Conservation (phyloP, 2,888 invertebrate genomes). For the Lacanobia wlatinum region DNA sequence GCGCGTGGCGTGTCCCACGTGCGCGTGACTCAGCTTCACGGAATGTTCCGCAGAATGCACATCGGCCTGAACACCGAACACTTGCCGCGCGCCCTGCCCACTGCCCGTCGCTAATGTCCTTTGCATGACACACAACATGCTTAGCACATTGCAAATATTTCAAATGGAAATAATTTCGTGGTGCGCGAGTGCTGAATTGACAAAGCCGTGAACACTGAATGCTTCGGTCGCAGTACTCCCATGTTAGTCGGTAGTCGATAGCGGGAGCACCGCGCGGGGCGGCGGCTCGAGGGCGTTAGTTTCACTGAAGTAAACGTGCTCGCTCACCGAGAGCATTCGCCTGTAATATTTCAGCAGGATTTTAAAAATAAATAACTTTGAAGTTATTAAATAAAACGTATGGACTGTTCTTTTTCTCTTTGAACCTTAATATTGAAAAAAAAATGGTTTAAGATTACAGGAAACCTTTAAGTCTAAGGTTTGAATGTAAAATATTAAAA, state of each 20-base stretch:
- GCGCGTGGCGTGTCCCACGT: background rate
- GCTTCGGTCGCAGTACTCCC: conserved; percentile 6
- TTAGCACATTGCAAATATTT: background rate
- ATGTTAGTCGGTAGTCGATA: background rate
- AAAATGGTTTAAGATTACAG: too few species aligned
- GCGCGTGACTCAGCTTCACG: conserved; percentile 25
- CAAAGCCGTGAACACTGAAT: background rate
- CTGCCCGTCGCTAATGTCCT: conserved; percentile 1
- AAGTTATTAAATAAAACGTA: too few species aligned
- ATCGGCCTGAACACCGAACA: background rate
- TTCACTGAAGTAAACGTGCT: too few species aligned
- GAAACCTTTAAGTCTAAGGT: too few species aligned
- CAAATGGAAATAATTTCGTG: background rate
- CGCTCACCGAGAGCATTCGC: too few species aligned
- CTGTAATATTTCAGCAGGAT: too few species aligned
- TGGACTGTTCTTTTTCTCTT: too few species aligned
- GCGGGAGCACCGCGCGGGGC: too few species aligned
- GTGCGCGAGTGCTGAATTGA: background rate
- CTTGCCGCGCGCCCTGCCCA: conserved; percentile 4
- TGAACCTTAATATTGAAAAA: too few species aligned
- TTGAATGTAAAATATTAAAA: too few species aligned
- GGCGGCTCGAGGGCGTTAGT: too few species aligned
- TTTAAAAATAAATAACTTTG: too few species aligned
- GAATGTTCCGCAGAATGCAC: conserved; percentile 21
- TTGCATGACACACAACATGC: conserved; percentile 12